phyloP scores from a whole-genome alignment of 1,140 invertebrate species.

The Micrasema minimum region DNA sequence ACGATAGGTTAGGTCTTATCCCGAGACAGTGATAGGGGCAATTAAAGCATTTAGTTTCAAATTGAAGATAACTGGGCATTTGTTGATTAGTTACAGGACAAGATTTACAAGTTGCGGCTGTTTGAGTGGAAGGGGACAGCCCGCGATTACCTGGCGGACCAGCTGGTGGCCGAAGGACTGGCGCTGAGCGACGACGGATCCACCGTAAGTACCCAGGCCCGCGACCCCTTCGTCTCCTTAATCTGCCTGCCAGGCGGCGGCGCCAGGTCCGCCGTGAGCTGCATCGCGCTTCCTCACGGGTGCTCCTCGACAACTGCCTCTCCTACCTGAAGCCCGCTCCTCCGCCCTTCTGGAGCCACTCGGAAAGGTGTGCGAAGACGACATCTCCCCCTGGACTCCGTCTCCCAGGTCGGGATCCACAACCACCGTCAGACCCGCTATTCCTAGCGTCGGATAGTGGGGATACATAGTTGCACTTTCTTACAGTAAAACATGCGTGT shows the following conservation, averaged over 20 bases:
- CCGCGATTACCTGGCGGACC: too few relatives aligned
- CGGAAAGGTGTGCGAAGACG: background rate
- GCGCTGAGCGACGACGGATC: too few relatives aligned
- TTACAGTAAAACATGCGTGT: background rate
- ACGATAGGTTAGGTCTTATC: too few relatives aligned
- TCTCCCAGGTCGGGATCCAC: too few relatives aligned
- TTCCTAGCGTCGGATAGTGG: constrained; percentile 32
- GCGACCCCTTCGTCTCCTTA: background rate
- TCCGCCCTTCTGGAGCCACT: constrained; percentile 7
- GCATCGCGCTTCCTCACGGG: too few relatives aligned
- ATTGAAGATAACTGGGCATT: background rate
- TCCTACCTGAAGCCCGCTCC: background rate
- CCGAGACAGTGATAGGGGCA: too few relatives aligned
- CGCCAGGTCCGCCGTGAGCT: background rate
- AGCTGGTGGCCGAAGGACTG: too few relatives aligned
- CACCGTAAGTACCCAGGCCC: background rate
- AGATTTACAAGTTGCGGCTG: background rate
- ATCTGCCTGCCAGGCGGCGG: too few relatives aligned
- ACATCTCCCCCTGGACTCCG: constrained; percentile 16
- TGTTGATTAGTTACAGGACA: background rate
- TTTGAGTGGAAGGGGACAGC: too few relatives aligned
- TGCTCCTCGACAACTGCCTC: too few relatives aligned
- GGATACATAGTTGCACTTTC: constrained; percentile 10
- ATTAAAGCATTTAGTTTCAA: background rate
- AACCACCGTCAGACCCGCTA: background rate